A percentile compares a stretch with the other conserved stretches of the same genome.
Evolutionary conservation across 1,140 invertebrate species (phyloP).

Genomic region (Papilio dardanus): DNA sequence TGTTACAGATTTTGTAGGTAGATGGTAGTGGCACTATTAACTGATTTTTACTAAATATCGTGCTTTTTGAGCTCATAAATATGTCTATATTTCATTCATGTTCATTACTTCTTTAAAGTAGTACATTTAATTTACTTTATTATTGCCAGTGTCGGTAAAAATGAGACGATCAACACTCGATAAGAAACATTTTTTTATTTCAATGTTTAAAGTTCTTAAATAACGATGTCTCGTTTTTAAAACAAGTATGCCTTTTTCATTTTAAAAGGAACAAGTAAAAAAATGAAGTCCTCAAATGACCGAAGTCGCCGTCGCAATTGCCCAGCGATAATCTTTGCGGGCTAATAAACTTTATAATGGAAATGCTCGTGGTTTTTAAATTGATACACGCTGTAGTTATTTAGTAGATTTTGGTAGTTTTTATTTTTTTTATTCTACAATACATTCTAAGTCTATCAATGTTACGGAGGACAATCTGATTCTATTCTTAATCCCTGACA

Average conservation of each 20-base stretch:
- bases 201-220: constrained; percentile 12
- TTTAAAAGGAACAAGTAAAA: constrained; percentile 19
- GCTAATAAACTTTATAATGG: constrained; percentile 6
- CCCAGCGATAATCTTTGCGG: constrained; percentile 8
- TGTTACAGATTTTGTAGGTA: too few species aligned
- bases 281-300: constrained; percentile 26
- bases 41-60: too few species aligned
- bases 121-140: neutral
- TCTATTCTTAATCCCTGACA: too few species aligned
- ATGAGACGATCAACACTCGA: neutral
- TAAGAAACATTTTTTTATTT: neutral
- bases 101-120: neutral
- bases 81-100: too few species aligned
- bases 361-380: neutral
- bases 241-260: constrained; percentile 24
- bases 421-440: neutral
- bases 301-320: constrained; percentile 23
- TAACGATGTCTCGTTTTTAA: constrained; percentile 16
- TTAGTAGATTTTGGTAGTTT: neutral
- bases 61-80: too few species aligned
- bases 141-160: neutral
- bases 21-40: too few species aligned
- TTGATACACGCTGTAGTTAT: neutral
- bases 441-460: neutral
- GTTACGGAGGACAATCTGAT: too few species aligned